phyloP scores from a whole-genome alignment of 2,888 invertebrate genomes.

The Trichopria drosophilae region DNA sequence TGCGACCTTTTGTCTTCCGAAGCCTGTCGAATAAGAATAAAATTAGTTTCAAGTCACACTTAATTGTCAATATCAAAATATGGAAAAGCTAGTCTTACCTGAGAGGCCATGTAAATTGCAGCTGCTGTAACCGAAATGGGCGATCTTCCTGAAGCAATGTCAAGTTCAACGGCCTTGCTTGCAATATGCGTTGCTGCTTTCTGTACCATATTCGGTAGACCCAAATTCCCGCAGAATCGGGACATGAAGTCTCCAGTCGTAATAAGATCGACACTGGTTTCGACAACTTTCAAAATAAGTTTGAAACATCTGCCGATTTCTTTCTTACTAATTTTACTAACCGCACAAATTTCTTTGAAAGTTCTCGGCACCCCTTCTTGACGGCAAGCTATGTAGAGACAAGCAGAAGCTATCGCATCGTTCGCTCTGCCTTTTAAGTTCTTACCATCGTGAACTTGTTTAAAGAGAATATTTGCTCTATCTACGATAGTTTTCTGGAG shows the following conservation, averaged over 20 bases:
- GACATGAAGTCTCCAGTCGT: constrained; percentile 99
- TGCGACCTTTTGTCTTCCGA: constrained; percentile 92
- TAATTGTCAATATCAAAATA: too few species aligned
- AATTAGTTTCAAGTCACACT: too few species aligned
- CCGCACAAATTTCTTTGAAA: constrained; percentile 99
- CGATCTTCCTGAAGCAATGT: constrained; percentile 95
- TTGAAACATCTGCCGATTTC: constrained; percentile 99
- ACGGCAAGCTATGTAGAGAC: constrained; percentile 97
- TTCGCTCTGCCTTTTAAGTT: constrained; percentile 93
- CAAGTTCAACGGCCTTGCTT: constrained; percentile 92
- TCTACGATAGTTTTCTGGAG: constrained; percentile 96
- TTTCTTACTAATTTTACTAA: constrained; percentile 98
- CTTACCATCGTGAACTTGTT: constrained; percentile 97
- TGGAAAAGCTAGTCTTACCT: too few species aligned
- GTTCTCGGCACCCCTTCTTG: constrained; percentile 98
- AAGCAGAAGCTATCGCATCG: constrained; percentile 98
- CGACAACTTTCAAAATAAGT: constrained; percentile 90
- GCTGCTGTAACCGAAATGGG: constrained; percentile 99
- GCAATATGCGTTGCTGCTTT: constrained; percentile 96
- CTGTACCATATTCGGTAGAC: constrained; percentile 86
- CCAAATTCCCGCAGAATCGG: constrained; percentile 93
- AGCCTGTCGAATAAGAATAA: too few species aligned
- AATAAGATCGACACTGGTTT: constrained; percentile 95
- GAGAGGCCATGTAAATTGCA: constrained; percentile 99
- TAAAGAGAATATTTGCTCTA: constrained; percentile 93